Evolutionary conservation across 2,113 vertebrate species (phyloP).

Genomic region (Alethe castanea): DNA sequence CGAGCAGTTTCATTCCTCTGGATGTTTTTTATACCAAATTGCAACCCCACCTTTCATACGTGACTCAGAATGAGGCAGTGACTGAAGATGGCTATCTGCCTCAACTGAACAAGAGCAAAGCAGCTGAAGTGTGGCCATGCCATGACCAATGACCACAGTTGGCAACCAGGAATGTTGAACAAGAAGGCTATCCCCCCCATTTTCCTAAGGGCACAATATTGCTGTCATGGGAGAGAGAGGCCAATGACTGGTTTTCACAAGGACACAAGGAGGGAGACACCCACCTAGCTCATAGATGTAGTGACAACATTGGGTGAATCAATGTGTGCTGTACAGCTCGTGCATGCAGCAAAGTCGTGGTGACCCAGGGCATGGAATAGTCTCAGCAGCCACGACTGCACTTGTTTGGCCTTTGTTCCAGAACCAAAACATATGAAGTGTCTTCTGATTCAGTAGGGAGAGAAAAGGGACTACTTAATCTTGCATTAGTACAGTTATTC

Average conservation of each 20-base stretch:
- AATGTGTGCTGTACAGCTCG: neutral
- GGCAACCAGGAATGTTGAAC: neutral
- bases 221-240: neutral
- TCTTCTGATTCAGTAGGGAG: neutral
- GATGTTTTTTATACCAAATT: neutral
- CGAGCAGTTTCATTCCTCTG: neutral
- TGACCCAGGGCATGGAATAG: slow-evolving; percentile 20
- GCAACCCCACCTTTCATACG: neutral
- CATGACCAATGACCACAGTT: neutral
- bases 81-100: neutral
- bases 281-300: neutral
- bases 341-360: neutral
- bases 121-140: neutral
- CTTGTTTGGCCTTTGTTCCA: slow-evolving; percentile 22
- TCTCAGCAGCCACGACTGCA: neutral
- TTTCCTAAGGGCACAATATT: neutral
- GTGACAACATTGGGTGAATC: slow-evolving; percentile 24
- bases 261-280: neutral
- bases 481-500: neutral
- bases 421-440: neutral
- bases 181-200: neutral
- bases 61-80: neutral
- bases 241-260: neutral
- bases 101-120: neutral
- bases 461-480: neutral